These are phyloP conservation scores for Gastrophryne carolinensis DNA, from an alignment of 2,797 vertebrate species.

Conservation along the genomic window DNA sequence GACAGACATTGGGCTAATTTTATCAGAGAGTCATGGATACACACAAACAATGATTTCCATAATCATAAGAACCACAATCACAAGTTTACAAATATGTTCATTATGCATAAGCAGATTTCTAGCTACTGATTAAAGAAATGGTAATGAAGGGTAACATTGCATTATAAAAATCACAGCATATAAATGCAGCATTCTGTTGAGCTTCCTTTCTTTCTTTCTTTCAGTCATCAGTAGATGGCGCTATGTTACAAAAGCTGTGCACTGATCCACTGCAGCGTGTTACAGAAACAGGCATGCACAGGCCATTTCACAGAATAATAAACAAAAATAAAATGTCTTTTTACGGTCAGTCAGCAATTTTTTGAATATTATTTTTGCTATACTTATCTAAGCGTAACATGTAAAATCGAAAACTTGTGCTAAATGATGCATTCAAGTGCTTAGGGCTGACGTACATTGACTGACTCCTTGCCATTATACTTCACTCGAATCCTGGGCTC, in stretches of 20 bases:
- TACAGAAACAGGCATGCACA: background rate
- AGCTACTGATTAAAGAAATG: too few species aligned
- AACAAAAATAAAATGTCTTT: background rate
- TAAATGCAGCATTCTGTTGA: background rate
- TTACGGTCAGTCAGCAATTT: background rate
- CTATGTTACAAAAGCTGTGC: background rate
- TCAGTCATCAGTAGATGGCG: slow-evolving; percentile 18
- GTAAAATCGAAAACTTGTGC: background rate
- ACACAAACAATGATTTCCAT: background rate
- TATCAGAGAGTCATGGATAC: too few species aligned
- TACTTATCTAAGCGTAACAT: background rate
- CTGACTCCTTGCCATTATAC: slow-evolving; percentile 88
- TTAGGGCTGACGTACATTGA: slow-evolving; percentile 83
- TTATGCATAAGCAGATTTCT: too few species aligned
- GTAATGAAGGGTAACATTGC: too few species aligned
- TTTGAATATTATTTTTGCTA: background rate
- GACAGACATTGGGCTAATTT: too few species aligned
- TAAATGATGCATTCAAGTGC: background rate
- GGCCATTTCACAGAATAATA: slow-evolving; percentile 1
- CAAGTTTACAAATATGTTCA: background rate
- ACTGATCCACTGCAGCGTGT: background rate
- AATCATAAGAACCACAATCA: too few species aligned
- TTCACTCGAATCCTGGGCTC: slow-evolving; percentile 93
- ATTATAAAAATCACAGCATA: background rate
- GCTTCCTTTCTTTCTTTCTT: background rate